These are phyloP conservation scores for Muraenolepis orangiensis DNA, from an alignment of 2,797 vertebrate species.

Conservation along the genomic window DNA sequence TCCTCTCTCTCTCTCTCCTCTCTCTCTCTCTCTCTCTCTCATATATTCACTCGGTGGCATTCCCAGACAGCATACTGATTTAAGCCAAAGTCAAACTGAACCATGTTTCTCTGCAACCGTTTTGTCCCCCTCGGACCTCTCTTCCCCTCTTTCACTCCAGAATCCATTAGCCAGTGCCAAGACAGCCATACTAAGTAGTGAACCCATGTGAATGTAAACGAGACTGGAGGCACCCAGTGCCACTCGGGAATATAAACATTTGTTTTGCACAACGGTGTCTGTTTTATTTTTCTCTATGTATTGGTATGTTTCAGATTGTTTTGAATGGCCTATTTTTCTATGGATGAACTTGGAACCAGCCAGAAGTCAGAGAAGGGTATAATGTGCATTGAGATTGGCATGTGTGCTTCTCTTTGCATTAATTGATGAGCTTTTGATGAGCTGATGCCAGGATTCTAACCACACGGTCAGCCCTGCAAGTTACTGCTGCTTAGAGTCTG, in stretches of 20 bases:
- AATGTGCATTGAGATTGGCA: not conserved
- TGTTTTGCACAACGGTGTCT: constrained; percentile 8
- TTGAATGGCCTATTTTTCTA: not conserved
- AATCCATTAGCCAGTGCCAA: constrained; percentile 43
- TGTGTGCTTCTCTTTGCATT: not conserved
- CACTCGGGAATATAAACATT: constrained; percentile 27
- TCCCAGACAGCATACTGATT: constrained; percentile 52
- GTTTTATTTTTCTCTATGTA: not conserved
- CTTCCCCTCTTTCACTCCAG: constrained; percentile 32
- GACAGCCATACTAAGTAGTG: constrained; percentile 65
- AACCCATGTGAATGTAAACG: constrained; percentile 59
- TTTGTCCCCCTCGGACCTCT: constrained; percentile 39
- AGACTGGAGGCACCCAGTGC: constrained; percentile 34
- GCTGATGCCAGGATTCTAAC: not conserved
- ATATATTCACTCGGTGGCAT: constrained; percentile 30
- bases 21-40: too few relatives aligned
- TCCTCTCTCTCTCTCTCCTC: too few relatives aligned
- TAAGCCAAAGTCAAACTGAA: constrained; percentile 39
- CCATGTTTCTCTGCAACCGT: constrained; percentile 39
- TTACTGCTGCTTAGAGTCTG: not conserved
- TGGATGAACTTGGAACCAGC: not conserved
- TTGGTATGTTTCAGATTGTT: not conserved
- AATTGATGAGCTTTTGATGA: not conserved
- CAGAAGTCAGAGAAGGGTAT: not conserved
- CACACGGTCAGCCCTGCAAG: not conserved